phyloP scores from a whole-genome alignment of 2,113 vertebrate genomes.

The Gallinago paraguaiae region DNA sequence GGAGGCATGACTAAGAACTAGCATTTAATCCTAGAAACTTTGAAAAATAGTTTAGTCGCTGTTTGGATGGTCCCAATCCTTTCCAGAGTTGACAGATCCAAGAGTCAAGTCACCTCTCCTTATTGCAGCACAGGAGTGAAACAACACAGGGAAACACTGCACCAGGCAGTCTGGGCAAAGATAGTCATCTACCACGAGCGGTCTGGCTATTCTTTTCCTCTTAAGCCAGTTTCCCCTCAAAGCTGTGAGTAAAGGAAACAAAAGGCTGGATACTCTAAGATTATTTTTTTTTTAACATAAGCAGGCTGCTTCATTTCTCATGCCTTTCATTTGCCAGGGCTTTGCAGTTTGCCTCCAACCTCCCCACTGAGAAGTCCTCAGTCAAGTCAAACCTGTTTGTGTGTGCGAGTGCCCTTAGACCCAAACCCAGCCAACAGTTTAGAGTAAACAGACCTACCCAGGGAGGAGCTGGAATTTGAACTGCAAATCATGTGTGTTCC shows the following conservation, averaged over 20 bases:
- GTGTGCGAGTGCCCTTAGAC: slow-evolving; percentile 35
- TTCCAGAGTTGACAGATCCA: background rate
- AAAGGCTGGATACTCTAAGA: slow-evolving; percentile 40
- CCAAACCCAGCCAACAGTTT: slow-evolving; percentile 40
- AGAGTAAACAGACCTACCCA: slow-evolving; percentile 66
- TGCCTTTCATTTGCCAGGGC: slow-evolving; percentile 36
- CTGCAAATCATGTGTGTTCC: slow-evolving; percentile 45
- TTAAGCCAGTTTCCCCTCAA: slow-evolving; percentile 28
- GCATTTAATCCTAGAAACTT: background rate
- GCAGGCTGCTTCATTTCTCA: slow-evolving; percentile 39
- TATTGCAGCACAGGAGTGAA: background rate
- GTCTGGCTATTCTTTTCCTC: background rate
- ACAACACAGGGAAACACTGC: background rate
- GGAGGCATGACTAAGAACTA: background rate
- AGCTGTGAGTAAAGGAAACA: slow-evolving; percentile 50
- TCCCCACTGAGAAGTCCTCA: slow-evolving; percentile 45
- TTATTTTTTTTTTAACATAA: slow-evolving; percentile 50
- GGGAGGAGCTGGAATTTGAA: slow-evolving; percentile 63
- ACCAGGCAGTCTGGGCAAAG: background rate
- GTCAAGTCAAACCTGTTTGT: slow-evolving; percentile 69
- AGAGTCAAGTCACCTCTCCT: background rate
- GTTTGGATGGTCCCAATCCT: background rate
- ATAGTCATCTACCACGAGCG: background rate
- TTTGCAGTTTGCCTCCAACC: slow-evolving; percentile 49
- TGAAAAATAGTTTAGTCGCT: background rate